Evolutionary conservation across 2,113 vertebrate species (phyloP), one percentile per base, ranked within the genome.

Genomic region (Pteruthius melanotis): DNA sequence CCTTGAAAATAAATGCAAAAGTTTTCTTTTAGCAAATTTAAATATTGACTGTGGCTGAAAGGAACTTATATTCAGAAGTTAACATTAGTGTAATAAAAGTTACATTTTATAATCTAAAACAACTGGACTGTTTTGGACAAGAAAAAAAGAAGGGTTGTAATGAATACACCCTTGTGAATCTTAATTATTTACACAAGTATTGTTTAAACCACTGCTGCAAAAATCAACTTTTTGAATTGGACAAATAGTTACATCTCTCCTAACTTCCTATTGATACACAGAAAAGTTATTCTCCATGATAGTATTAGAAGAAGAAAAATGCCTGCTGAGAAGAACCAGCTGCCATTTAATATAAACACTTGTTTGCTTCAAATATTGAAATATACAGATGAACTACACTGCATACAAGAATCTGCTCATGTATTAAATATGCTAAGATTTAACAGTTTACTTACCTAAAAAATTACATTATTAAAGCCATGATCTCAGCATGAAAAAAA

Each of bases 281-380:
- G 28, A 31, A 40, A 95, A 76, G 10, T 72, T 84, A 92, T 22
- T 40, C n/a, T 15, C 39, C 15, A 2, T 52, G 47, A 91, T 9
- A 60, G 12, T 28, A n/a, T 68, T 37, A 79, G n/a, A 5, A 70
- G 37, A 85, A 10, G 68, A 84, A 39, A 6, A 77, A 45, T 35
- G 61, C 44, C 39, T 92, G 83, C 20, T 89, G 60, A 97, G 83
- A 54, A 92, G 71, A 93, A 88, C 15, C 57, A 94, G 85, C 35
- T 91, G 31, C 23, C 30, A 84, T 57, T 92, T 81, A 71, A 94
- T 44, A 92, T 59, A 82, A 86, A 52, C 50, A 79, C 30, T 68
- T 86, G 27, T 28, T 78, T 68, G 47, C 53, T 83, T 39, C 30
- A 12, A 22, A 44, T 76, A 88, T 89, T 71, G 24, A 89, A 82